A percentile compares a stretch with the other conserved stretches of the same genome.
phyloP scores from a whole-genome alignment of 2,888 invertebrate genomes.

The Andrena dorsata region DNA sequence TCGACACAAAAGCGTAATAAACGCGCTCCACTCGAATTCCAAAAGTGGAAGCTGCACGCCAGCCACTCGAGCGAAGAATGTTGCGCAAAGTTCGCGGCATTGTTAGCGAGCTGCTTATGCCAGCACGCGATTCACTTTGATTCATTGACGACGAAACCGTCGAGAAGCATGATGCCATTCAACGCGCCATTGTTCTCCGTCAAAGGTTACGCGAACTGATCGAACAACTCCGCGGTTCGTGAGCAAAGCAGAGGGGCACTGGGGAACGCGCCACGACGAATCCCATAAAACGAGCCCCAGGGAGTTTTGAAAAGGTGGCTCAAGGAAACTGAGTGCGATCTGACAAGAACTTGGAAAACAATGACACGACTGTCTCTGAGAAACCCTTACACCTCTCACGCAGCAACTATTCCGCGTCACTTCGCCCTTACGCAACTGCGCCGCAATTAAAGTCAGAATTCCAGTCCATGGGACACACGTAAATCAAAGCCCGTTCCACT shows the following conservation, averaged over 20 bases:
- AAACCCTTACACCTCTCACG: too few species aligned
- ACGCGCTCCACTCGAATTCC: neutral
- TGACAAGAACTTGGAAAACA: neutral
- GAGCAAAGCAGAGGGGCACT: neutral
- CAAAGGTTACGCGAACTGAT: slow-evolving; percentile 40
- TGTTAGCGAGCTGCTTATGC: slow-evolving; percentile 54
- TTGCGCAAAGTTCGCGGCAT: slow-evolving; percentile 1
- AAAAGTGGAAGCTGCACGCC: slow-evolving; percentile 11
- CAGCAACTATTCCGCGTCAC: too few species aligned
- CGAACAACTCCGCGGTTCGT: slow-evolving; percentile 1
- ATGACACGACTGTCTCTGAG: neutral
- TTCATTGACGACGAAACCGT: slow-evolving; percentile 42
- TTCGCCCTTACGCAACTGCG: too few species aligned
- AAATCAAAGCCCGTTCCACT: too few species aligned
- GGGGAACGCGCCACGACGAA: neutral
- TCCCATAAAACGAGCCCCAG: neutral
- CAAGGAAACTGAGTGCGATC: neutral
- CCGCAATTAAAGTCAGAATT: too few species aligned
- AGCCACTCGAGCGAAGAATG: neutral
- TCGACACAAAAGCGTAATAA: neutral
- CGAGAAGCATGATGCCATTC: slow-evolving; percentile 39
- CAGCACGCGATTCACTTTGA: slow-evolving; percentile 40
- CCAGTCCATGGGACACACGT: too few species aligned
- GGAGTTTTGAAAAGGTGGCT: neutral
- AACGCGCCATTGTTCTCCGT: slow-evolving; percentile 47